phyloP scores from a whole-genome alignment of 2,113 vertebrate species.

The Cepphus grylle region DNA sequence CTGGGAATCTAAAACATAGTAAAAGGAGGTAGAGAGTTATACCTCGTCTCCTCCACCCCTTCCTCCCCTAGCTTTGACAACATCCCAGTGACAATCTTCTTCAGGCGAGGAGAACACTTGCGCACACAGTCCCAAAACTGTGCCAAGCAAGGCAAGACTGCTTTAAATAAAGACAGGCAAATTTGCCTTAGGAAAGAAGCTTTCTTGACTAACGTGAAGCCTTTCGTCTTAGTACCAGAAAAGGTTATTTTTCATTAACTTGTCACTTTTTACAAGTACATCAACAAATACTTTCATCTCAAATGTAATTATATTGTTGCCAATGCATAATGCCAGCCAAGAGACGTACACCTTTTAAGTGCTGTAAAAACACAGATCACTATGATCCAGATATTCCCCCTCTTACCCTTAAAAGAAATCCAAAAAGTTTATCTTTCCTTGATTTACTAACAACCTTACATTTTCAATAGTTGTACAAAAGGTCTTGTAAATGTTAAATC shows the following conservation, averaged over 20 bases:
- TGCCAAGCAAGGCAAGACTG: neutral
- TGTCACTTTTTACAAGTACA: neutral
- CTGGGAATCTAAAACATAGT: neutral
- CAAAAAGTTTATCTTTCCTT: neutral
- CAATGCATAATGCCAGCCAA: neutral
- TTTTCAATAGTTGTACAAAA: neutral
- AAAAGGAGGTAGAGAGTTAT: neutral
- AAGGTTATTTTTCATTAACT: neutral
- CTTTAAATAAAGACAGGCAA: neutral
- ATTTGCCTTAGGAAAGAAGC: neutral
- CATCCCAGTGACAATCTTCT: neutral
- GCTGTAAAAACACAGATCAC: neutral
- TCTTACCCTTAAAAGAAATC: neutral
- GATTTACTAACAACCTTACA: neutral
- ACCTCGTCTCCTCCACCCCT: neutral
- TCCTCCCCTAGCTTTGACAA: neutral
- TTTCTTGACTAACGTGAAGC: neutral
- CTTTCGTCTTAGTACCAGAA: neutral
- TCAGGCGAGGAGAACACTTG: neutral
- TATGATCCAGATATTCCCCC: neutral
- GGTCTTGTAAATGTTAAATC: neutral
- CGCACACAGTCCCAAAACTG: neutral
- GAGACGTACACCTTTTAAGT: neutral
- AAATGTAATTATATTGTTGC: neutral
- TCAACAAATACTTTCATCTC: neutral